These are phyloP conservation scores for Lagria hirta DNA, from an alignment of 2,888 invertebrate species.

Conservation along the genomic window DNA sequence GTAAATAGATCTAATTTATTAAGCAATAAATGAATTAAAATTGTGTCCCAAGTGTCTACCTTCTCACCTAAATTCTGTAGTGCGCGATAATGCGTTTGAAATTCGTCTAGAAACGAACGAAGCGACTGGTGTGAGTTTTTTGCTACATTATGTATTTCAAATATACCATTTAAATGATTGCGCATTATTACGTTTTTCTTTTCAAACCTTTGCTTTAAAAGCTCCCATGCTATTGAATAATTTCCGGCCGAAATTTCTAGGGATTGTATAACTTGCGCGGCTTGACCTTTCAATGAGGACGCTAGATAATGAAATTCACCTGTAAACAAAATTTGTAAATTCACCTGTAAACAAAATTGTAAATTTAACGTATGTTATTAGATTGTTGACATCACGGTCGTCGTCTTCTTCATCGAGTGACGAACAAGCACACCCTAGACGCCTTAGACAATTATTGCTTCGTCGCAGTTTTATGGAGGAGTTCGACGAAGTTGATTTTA, in stretches of 20 bases:
- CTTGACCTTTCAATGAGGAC: slow-evolving; percentile 16
- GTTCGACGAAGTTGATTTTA: too few relatives aligned
- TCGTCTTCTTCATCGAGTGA: too few relatives aligned
- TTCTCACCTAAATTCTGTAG: background rate
- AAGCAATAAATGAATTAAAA: background rate
- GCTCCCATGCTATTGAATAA: slow-evolving; percentile 21
- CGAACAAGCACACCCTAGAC: too few relatives aligned
- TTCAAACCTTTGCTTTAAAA: slow-evolving; percentile 16
- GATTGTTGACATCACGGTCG: too few relatives aligned
- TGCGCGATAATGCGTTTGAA: background rate
- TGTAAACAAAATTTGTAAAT: too few relatives aligned
- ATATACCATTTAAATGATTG: slow-evolving; percentile 18
- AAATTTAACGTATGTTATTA: too few relatives aligned
- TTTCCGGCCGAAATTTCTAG: slow-evolving; percentile 17
- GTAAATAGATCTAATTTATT: background rate
- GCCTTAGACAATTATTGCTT: too few relatives aligned
- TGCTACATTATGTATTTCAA: slow-evolving; percentile 1
- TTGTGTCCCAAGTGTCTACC: background rate
- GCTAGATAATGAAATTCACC: slow-evolving; percentile 20
- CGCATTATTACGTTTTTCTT: slow-evolving; percentile 24
- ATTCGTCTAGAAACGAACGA: background rate
- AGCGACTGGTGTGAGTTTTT: background rate
- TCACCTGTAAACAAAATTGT: too few relatives aligned
- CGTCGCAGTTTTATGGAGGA: too few relatives aligned
- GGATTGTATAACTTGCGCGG: slow-evolving; percentile 22